These are phyloP conservation scores for Barbus barbus DNA, from an alignment of 2,113 vertebrate species.

Conservation along the genomic window DNA sequence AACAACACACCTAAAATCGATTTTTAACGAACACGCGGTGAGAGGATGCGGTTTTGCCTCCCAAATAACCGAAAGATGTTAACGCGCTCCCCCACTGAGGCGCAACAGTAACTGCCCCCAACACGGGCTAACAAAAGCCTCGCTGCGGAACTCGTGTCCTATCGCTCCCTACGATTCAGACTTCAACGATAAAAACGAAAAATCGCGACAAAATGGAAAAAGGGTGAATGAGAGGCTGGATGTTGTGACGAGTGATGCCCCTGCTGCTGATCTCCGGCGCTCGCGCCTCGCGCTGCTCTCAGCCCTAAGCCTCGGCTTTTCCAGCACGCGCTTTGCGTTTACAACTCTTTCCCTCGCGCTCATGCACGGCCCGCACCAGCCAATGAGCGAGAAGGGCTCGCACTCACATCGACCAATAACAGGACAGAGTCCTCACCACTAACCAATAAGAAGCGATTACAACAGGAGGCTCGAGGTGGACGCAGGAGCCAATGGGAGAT, in stretches of 20 bases:
- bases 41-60: not conserved
- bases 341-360: constrained; percentile 71
- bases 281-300: constrained; percentile 72
- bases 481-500: constrained; percentile 62
- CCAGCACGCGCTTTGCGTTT: constrained; percentile 70
- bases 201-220: constrained; percentile 49
- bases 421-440: not conserved
- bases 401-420: constrained; percentile 61
- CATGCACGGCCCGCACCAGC: constrained; percentile 50
- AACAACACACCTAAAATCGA: not conserved
- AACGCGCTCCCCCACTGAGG: constrained; percentile 11
- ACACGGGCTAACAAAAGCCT: constrained; percentile 55
- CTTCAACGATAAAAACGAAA: constrained; percentile 45
- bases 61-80: constrained; percentile 9
- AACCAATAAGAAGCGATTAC: constrained; percentile 51
- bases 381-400: constrained; percentile 63
- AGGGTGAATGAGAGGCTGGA: constrained; percentile 32
- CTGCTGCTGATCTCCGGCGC: constrained; percentile 64
- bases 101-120: constrained; percentile 35
- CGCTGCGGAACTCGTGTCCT: not conserved
- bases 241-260: constrained; percentile 52
- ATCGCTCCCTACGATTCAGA: constrained; percentile 25
- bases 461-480: constrained; percentile 55
- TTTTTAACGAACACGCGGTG: constrained; percentile 20
- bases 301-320: constrained; percentile 51